Base-by-base conservation (phyloP, 2,888 invertebrate species). In the Polyommatus icarus region DNA sequence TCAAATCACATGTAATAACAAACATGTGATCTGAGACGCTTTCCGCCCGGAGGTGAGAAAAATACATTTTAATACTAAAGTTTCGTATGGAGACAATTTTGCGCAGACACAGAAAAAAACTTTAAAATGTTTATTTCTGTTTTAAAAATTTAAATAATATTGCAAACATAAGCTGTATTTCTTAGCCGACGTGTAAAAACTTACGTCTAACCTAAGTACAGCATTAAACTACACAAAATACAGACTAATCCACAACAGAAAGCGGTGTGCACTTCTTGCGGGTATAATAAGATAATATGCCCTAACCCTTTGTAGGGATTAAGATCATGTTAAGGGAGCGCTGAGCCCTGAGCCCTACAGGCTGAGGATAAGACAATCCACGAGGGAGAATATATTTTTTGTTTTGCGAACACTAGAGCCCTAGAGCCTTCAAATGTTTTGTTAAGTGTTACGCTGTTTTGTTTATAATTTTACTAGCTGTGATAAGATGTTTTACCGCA, bases 271-370 rank as follows among this genome's bases (percentile, higher is more conserved):
- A 92, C 87, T 92, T 91, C 93, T 93, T 92, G 91, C 85, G 87
- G 87, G 88, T 87, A 87, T 92, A 92, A 92, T 92, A 93, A 93
- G 93, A 93, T 93, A 92, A 93, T 93, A 90, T 91, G 40, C 91
- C 89, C 87, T 93, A 93, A 93, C 93, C 93, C 93, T 94, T 93
- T 93, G 93, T 90, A 87, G 89, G 91, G 93, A 94, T 93, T 93
- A 93, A 93, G 93, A 93, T 93, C 93, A 92, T 92, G 93, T 93
- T 93, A 92, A 93, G 93, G 93, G 92, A 88, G 88, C 77, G 36
- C 54, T 85, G 61, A 61, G 61, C 86, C 84, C 67, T 81, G 81
- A 82, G 80, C 89, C 87, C 86, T 91, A 87, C 80, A 76, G 91
- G 87, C 86, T 91, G 91, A 90, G 91, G 90, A 50, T 75, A 75